Base-by-base conservation (phyloP, 2,888 invertebrate species). In the Lordiphosa andalusiaca region DNA sequence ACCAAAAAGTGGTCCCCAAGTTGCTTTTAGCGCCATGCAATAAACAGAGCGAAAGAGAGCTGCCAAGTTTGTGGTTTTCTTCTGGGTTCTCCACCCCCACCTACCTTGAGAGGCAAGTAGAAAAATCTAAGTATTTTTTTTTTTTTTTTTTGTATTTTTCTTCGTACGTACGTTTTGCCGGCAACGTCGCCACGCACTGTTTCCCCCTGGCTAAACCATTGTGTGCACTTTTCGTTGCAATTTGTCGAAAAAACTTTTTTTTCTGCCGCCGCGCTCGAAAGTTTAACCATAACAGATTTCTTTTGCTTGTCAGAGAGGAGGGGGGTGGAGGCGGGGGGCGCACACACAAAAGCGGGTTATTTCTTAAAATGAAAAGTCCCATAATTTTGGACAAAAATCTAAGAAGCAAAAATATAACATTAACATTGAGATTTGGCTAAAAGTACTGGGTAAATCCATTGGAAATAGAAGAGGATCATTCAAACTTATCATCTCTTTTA, bases 261-360 rank as follows among this genome's bases (percentile, higher is more conserved):
- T 71, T 74, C n/a, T n/a, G 46, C 51, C 37, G 21, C 30, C 42
- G 39, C 54, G 53, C 62, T 53, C 38, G 57, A 76, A 74, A 77
- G 80, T 77, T 77, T 82, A 77, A 82, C 69, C 75, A 82, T 77
- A 82, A 78, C 83, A 77, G 75, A 77, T 78, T 78, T 78, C 70
- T 69, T 71, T 77, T 44, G 44, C 44, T 16, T 33, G 13, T 3
- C 23, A 13, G 41, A 6, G 33, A 2, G 13, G 39, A 1, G 0
- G 19, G 19, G 1, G 6, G 10, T 3, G 9, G 12, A 0, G 23
- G 23, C 6, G 16, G 2, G 6, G 4, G 39, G 6, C 6, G 19
- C 6, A 23, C 23, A 19, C 3, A 23, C 23, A 23, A 4, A 23
- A 23, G 6, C 23, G 23, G 23, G 23, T 23, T 23, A 23, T 23